Percentiles rank a stretch among this genome's conserved stretches.
phyloP scores from a whole-genome alignment of 2,888 invertebrate genomes.

The Parelbella ahira region DNA sequence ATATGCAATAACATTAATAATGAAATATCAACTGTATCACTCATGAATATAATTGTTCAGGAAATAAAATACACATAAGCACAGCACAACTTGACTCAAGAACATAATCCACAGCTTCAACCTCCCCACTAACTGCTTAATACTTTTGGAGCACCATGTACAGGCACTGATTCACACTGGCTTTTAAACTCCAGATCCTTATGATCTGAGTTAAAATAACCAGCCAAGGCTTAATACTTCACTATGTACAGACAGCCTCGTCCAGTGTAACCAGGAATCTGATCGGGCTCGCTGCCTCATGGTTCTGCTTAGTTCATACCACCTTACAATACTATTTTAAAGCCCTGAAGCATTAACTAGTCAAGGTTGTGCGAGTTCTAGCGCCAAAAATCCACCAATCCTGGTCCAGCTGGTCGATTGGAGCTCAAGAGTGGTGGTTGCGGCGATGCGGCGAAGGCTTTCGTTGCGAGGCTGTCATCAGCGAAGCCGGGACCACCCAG shows the following conservation, averaged over 20 bases:
- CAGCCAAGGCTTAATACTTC: too few relatives aligned
- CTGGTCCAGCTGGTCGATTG: not conserved
- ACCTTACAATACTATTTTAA: too few relatives aligned
- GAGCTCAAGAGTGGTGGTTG: slow-evolving; percentile 53
- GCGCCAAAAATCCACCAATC: too few relatives aligned
- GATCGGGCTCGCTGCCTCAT: too few relatives aligned
- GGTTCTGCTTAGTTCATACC: too few relatives aligned
- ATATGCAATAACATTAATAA: slow-evolving; percentile 31
- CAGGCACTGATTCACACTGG: slow-evolving; percentile 37
- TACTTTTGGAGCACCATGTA: slow-evolving; percentile 42
- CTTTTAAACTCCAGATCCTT: slow-evolving; percentile 2
- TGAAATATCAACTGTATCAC: slow-evolving; percentile 52
- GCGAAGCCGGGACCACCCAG: slow-evolving; percentile 88
- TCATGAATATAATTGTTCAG: slow-evolving; percentile 38
- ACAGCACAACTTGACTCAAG: slow-evolving; percentile 64
- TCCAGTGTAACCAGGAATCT: too few relatives aligned
- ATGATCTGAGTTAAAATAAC: too few relatives aligned
- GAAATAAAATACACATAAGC: slow-evolving; percentile 49
- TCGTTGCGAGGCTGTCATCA: slow-evolving; percentile 80
- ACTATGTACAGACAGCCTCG: too few relatives aligned
- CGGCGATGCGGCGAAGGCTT: slow-evolving; percentile 59
- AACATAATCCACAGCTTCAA: slow-evolving; percentile 12
- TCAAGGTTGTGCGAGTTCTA: not conserved
- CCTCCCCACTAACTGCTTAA: slow-evolving; percentile 28
- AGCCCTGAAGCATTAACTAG: too few relatives aligned